Evolutionary conservation across 2,113 vertebrate genomes (phyloP), one percentile per base, ranked within the genome.

Genomic region (Xiphias gladius): DNA sequence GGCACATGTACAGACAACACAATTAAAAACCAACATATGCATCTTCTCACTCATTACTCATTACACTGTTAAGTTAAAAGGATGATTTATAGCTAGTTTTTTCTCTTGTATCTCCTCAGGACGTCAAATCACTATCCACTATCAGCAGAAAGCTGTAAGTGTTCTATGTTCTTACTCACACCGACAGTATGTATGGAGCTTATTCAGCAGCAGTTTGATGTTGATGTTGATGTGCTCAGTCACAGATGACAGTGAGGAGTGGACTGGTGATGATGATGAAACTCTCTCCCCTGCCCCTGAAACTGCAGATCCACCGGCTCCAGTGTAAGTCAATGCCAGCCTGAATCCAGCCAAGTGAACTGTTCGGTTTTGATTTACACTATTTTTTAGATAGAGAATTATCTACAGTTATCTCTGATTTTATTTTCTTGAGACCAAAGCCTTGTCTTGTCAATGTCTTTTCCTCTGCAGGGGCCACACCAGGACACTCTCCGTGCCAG

Each of bases 171-270:
- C 11, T 12, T 1, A 4, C 20, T 35, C 11, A 50, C 6, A 7
- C 24, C 41, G 1, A 43, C 26, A 28, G 52, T 0, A 2, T 19
- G 48, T 52, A 6, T n/a, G 22, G n/a, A 5, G 50, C 0, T n/a
- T 4, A 1, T 32, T 69, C 35, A 64, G 68, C 37, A 67, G 70
- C 24, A 41, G 59, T 35, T 26, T 77, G 32, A 87, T 65, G 9
- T 43, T 43, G 37, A 24, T 76, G 9, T 59, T 72, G 78, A 5
- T 73, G 28, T 88, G 65, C 89, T 88, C 86, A 95, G 94, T 96
- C 95, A 86, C 95, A 94, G 97, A 96, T 70, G 94, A 96, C 92
- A 96, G 95, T 43, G 94, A 94, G 0, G 95, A 96, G 80, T 96
- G 97, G 95, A 88, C 89, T 0, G 94, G 91, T 73, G 97, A 97